These are phyloP conservation scores for Meloe dianella DNA, from an alignment of 2,888 invertebrate genomes.

Conservation along the genomic window DNA sequence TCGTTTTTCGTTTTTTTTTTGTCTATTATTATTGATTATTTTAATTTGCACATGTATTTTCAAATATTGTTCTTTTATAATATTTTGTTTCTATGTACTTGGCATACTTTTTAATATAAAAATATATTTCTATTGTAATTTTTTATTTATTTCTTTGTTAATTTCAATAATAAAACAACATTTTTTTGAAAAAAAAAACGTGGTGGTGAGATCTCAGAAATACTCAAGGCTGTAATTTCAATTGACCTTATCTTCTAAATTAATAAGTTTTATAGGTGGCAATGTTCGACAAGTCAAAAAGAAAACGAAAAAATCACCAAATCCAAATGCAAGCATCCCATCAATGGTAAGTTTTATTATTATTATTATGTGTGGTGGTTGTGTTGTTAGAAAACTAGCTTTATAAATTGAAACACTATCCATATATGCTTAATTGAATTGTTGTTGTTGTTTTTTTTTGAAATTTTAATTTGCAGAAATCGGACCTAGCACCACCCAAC, in stretches of 20 bases:
- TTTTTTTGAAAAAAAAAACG: too few species aligned
- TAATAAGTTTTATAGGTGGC: conserved; percentile 52
- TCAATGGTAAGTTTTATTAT: conserved; percentile 42
- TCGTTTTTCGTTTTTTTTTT: too few species aligned
- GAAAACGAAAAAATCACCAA: conserved; percentile 63
- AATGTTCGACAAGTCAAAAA: conserved; percentile 62
- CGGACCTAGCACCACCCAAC: conserved; percentile 35
- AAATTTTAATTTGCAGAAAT: conserved; percentile 45
- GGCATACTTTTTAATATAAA: conserved; percentile 56
- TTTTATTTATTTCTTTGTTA: conserved; percentile 47
- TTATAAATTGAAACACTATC: neutral
- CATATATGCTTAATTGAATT: conserved; percentile 16
- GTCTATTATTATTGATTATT: conserved; percentile 38
- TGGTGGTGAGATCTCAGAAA: conserved; percentile 44
- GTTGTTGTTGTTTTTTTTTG: conserved; percentile 27
- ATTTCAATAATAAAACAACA: conserved; percentile 32
- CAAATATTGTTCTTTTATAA: conserved; percentile 48
- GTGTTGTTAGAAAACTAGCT: neutral
- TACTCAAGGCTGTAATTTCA: conserved; percentile 35
- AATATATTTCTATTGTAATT: conserved; percentile 57
- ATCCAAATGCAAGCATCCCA: conserved; percentile 38
- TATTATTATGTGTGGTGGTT: neutral
- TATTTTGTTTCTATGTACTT: conserved; percentile 56
- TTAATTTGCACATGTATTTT: conserved; percentile 50
- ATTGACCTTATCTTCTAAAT: neutral